A percentile compares a stretch with the other conserved stretches of the same genome.
phyloP scores from a whole-genome alignment of 2,113 vertebrate species.

The Struthio camelus region DNA sequence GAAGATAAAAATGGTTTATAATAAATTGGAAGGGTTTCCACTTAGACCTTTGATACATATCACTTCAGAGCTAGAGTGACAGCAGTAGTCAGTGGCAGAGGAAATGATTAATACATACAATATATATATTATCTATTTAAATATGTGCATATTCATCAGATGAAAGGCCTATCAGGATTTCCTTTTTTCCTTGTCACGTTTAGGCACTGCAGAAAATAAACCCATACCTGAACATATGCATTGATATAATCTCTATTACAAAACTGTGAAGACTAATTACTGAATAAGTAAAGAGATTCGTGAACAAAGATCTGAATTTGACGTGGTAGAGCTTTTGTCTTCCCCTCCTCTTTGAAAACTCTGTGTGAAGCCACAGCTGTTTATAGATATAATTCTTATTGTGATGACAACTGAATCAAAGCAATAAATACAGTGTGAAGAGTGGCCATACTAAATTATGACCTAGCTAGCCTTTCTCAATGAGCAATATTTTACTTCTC shows the following conservation, averaged over 20 bases:
- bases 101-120: fast-evolving
- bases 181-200: background rate
- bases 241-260: background rate
- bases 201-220: background rate
- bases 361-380: background rate
- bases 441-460: background rate
- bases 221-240: background rate
- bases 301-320: background rate
- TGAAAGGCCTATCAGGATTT: background rate
- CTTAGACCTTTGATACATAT: background rate
- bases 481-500: background rate
- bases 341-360: background rate
- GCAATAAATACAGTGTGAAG: background rate
- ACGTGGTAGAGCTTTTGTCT: background rate
- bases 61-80: background rate
- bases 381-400: background rate
- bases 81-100: background rate
- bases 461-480: background rate
- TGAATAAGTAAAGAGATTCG: background rate
- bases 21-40: background rate
- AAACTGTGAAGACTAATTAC: background rate
- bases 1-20: background rate
- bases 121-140: background rate
- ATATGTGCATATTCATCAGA: background rate
- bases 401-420: background rate